These are phyloP conservation scores for Agrochola circellaris DNA, from an alignment of 2,888 invertebrate genomes.

Conservation along the genomic window DNA sequence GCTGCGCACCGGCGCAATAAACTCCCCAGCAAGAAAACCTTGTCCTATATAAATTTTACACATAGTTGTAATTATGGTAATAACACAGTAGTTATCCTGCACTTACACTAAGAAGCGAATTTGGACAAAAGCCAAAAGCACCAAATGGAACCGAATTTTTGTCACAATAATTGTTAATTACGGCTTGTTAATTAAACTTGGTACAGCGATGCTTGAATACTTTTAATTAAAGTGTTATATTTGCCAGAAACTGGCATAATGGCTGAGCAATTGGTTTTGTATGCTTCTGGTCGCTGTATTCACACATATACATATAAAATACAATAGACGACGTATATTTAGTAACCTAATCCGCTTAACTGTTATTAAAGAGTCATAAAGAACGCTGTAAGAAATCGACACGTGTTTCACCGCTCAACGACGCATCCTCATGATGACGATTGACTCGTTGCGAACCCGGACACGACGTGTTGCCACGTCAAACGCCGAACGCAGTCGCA, in stretches of 20 bases:
- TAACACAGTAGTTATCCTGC: constrained; percentile 25
- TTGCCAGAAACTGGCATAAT: neutral
- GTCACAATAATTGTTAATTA: constrained; percentile 50
- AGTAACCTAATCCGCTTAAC: too few relatives aligned
- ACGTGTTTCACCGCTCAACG: too few relatives aligned
- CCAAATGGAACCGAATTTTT: constrained; percentile 45
- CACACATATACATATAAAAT: too few relatives aligned
- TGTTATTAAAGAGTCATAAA: too few relatives aligned
- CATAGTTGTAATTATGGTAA: constrained; percentile 11
- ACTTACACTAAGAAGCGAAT: constrained; percentile 46
- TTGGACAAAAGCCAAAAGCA: constrained; percentile 55
- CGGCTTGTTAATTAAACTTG: constrained; percentile 44
- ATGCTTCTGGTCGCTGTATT: neutral
- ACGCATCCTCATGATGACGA: too few relatives aligned
- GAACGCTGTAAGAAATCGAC: too few relatives aligned
- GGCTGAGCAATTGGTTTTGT: neutral
- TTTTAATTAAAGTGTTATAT: constrained; percentile 34
- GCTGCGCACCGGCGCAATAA: neutral
- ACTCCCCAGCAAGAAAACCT: neutral
- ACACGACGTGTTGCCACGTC: too few relatives aligned
- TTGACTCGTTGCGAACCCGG: too few relatives aligned
- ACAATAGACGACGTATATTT: too few relatives aligned
- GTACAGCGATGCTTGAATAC: constrained; percentile 28
- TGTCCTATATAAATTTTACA: neutral
- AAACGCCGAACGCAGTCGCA: too few relatives aligned